These are phyloP conservation scores for Chrysochloris asiatica DNA, from an alignment of 2,113 vertebrate species.

Conservation along the genomic window DNA sequence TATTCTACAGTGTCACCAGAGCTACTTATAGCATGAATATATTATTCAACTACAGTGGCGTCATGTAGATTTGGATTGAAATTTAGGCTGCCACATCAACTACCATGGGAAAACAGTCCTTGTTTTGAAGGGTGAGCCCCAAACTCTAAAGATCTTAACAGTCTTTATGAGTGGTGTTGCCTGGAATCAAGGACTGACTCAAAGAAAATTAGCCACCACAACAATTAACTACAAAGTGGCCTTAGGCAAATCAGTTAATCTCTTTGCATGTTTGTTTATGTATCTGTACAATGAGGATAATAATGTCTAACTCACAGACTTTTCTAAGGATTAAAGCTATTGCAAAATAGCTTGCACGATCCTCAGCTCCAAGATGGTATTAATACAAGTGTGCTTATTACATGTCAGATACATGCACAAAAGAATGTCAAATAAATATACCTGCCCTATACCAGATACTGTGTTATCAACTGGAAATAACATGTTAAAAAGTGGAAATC, in stretches of 20 bases:
- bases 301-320: neutral
- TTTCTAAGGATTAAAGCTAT: neutral
- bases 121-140: neutral
- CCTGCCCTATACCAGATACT: neutral
- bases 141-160: neutral
- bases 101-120: neutral
- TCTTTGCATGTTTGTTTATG: slow-evolving; percentile 21
- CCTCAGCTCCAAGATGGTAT: neutral
- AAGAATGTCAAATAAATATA: neutral
- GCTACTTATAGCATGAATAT: neutral
- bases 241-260: neutral
- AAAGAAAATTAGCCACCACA: neutral
- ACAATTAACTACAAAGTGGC: neutral
- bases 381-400: neutral
- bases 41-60: neutral
- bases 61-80: neutral
- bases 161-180: neutral
- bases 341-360: neutral
- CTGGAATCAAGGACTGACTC: neutral
- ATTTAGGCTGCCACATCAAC: neutral
- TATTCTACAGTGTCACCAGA: no score
- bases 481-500: neutral
- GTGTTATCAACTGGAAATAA: neutral
- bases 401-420: neutral
- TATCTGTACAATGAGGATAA: neutral